Evolutionary conservation across 2,888 invertebrate species (phyloP), one percentile per base, ranked within the genome.

Genomic region (Tanypteryx hageni): DNA sequence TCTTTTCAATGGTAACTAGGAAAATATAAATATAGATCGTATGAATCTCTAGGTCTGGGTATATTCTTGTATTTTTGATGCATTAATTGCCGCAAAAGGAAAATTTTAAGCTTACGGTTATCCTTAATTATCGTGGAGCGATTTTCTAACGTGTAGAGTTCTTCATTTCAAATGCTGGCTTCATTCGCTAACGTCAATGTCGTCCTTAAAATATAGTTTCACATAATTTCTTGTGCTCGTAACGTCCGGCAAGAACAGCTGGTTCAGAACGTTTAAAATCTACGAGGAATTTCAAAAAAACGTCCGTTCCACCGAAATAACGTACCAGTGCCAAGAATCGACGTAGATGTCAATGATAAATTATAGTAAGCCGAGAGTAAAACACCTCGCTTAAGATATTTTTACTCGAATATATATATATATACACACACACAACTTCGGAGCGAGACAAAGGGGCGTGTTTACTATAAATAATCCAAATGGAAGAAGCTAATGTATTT

Each of bases 401-500:
- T 76, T 76, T 22, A n/a, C 76, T 27, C 18, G 22, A 76, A 7
- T 22, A 27, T 76, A 76, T 76, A 13, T 76, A 76, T 27, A 76
- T 76, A 27, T 76, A 76, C 13, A 27, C 9, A 5, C 44, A 44
- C 44, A 44, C 44, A n/a, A 27, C 76, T n/a, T 76, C 76, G 27
- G 27, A 9, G 13, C 4, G 68, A 27, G 76, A 76, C 76, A 76
- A 76, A 76, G 27, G 76, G 27, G 76, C 22, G 76, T 13, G 22
- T 22, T n/a, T 18, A 11, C 89, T 64, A 89, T 89, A 44, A 89
- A 89, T 89, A 89, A 64, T 44, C n/a, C 31, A 7, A 22, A 10
- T 64, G 61, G 61, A 89, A 61, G 22, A 61, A 44, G 44, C 58
- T 58, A 85, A 44, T 89, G 89, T 89, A 89, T 89, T 68, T 89